Percentiles rank a stretch among this genome's conserved stretches.
phyloP scores from a whole-genome alignment of 2,797 vertebrate genomes.

The Phoebastria nigripes region DNA sequence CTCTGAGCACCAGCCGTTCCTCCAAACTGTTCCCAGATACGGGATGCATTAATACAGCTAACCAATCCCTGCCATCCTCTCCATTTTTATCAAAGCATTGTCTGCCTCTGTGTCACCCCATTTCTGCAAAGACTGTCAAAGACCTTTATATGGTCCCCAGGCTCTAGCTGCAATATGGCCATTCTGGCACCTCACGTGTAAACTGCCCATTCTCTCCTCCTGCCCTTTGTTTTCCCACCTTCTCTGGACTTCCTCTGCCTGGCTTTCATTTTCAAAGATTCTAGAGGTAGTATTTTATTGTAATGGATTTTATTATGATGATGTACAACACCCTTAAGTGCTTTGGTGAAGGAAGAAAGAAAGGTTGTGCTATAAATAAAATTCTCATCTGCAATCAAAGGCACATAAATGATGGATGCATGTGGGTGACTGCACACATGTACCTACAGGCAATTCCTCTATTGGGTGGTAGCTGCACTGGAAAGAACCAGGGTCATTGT shows the following conservation, averaged over 20 bases:
- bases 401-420: neutral
- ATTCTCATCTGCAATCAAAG: neutral
- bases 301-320: constrained; percentile 19
- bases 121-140: neutral
- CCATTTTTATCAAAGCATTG: neutral
- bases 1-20: neutral
- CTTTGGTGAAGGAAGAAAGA: constrained; percentile 10
- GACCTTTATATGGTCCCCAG: neutral
- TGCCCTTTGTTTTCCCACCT: neutral
- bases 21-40: neutral
- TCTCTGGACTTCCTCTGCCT: neutral
- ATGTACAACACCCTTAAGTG: constrained; percentile 46
- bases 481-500: neutral
- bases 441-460: neutral
- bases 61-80: neutral
- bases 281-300: constrained; percentile 27
- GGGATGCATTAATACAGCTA: neutral
- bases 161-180: neutral
- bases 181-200: neutral
- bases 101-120: neutral
- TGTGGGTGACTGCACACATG: neutral
- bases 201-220: neutral
- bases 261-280: neutral
- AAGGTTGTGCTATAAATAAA: constrained; percentile 51
- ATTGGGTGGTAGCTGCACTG: neutral